A percentile compares a stretch with the other conserved stretches of the same genome.
Conservation (phyloP, 2,888 invertebrate species). For the Orthosia incerta region DNA sequence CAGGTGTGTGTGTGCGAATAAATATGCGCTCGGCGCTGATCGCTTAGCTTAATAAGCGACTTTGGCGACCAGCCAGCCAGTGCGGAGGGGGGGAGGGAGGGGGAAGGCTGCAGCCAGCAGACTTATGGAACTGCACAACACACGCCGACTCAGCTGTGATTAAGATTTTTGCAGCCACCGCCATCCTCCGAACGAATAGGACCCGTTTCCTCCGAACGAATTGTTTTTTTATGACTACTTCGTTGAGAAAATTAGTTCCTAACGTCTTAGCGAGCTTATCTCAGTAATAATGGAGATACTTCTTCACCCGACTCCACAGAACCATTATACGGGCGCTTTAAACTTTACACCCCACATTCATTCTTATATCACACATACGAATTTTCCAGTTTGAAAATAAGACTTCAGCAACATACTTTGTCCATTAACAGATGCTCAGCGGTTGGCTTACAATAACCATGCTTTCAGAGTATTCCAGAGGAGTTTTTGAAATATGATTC, state of each 20-base stretch:
- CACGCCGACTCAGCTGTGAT: conserved; percentile 75
- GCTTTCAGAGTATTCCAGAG: conserved; percentile 7
- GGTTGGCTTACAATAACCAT: neutral
- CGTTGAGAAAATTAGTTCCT: conserved; percentile 58
- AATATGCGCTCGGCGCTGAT: conserved; percentile 72
- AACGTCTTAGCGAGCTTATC: conserved; percentile 52
- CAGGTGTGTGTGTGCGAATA: conserved; percentile 55
- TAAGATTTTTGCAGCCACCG: conserved; percentile 76
- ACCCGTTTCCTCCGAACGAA: conserved; percentile 40
- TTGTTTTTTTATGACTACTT: conserved; percentile 58
- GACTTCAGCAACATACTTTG: conserved; percentile 12
- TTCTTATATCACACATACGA: conserved; percentile 19
- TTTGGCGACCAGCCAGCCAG: conserved; percentile 59
- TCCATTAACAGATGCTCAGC: conserved; percentile 18
- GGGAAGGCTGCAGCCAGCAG: conserved; percentile 18
- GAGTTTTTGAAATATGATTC: conserved; percentile 27
- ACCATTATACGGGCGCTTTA: conserved; percentile 47
- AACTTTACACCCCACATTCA: conserved; percentile 42
- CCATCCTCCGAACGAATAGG: conserved; percentile 57
- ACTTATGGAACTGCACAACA: conserved; percentile 74
- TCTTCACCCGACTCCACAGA: conserved; percentile 27
- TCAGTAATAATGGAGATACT: conserved; percentile 49
- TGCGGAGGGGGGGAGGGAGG: no score
- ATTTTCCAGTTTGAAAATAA: conserved; percentile 38
- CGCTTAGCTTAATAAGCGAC: conserved; percentile 79